Percentiles rank a stretch among this genome's conserved stretches.
Evolutionary conservation across 2,888 invertebrate species (phyloP).

Genomic region (Aleiodes leptofemur): DNA sequence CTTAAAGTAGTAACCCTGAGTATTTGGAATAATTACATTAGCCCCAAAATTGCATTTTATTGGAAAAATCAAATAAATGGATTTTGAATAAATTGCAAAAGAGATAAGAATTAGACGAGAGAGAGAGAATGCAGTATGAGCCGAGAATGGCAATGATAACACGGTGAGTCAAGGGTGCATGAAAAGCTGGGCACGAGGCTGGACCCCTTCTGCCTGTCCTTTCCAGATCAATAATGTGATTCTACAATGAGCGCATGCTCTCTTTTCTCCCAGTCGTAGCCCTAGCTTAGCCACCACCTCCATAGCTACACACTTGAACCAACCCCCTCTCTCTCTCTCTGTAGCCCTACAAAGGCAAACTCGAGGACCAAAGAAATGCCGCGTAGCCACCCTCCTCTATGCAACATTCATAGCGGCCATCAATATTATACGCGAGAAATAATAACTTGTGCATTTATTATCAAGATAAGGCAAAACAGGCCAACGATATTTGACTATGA

Average conservation of each 20-base stretch:
- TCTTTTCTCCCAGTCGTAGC: slow-evolving; percentile 39
- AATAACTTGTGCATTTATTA: slow-evolving; percentile 74
- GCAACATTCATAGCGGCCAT: slow-evolving; percentile 74
- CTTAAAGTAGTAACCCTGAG: slow-evolving; percentile 64
- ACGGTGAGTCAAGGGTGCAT: slow-evolving; percentile 52
- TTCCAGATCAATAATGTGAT: slow-evolving; percentile 71
- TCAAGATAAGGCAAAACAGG: slow-evolving; percentile 54
- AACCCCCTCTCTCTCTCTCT: slow-evolving; percentile 44
- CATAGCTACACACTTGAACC: slow-evolving; percentile 47
- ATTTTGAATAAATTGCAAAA: no score
- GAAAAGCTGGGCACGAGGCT: slow-evolving; percentile 63
- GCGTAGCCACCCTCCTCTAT: slow-evolving; percentile 61
- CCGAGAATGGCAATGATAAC: slow-evolving; percentile 33
- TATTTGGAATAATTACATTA: slow-evolving; percentile 64
- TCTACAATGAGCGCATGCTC: slow-evolving; percentile 70
- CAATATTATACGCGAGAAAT: slow-evolving; percentile 75
- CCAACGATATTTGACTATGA: not conserved
- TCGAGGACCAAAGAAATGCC: slow-evolving; percentile 43
- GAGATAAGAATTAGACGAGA: not conserved
- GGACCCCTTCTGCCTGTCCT: slow-evolving; percentile 53
- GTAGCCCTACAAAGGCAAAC: slow-evolving; percentile 27
- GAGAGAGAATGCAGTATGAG: not conserved
- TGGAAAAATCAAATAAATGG: no score
- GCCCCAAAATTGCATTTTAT: not conserved
- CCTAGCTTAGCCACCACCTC: slow-evolving; percentile 46